Base-by-base conservation (phyloP, 2,797 vertebrate species). In the Enteromius paludinosus region DNA sequence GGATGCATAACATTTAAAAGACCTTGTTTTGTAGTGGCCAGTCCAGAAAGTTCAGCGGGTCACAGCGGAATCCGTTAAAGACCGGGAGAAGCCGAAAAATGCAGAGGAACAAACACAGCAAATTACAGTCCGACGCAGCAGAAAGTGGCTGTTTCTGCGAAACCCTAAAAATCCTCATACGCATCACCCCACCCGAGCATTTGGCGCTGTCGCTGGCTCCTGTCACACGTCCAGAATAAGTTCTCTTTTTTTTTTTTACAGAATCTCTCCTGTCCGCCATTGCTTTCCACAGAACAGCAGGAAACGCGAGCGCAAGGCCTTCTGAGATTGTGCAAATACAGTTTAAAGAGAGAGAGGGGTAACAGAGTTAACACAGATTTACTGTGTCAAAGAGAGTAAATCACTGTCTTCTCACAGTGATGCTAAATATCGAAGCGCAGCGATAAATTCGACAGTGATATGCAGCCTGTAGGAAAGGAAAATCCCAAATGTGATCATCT, bases 351-450 rank as follows among this genome's bases (percentile, higher is more conserved):
- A 23, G 76, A 70, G 62, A 62, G 65, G 54, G 72, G 61, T 45
- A 56, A 80, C 43, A 76, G 56, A 79, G 76, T 82, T 81, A 75
- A 54, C 64, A 79, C 64, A 12, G 68, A 56, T 78, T 35, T 71
- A 84, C 82, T 66, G 84, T 81, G 78, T 73, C 70, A 72, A 72
- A 28, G 35, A 56, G 78, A 81, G 64, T 86, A 76, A 77, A 54
- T 78, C 69, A 83, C 79, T 69, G 71, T 11, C 65, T 83, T 11
- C 68, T 83, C 85, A 87, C 86, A 61, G 35, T 64, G 84, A 88
- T 84, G 85, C 74, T 81, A 85, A 83, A 89, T 89, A 86, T 89
- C 78, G 82, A 87, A 90, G 83, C 83, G 76, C 64, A 70, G 82
- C 80, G 77, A 25, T 25, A 89, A 78, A 90, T 88, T 88, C 70